Conservation (phyloP, 2,888 invertebrate species). For the Cerastis rubricosa region DNA sequence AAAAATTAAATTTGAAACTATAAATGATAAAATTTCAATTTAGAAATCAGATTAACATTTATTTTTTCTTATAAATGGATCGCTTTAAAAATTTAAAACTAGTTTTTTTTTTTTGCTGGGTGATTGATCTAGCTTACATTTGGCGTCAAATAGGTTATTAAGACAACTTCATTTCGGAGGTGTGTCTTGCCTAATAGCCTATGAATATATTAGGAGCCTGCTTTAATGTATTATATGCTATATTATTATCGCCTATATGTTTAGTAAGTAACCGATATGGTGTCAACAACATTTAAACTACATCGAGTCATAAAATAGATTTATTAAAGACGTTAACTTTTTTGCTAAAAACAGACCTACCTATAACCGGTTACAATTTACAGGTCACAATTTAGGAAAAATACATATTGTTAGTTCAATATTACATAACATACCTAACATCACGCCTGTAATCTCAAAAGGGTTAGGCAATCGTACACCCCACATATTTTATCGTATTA, state of each 20-base stretch:
- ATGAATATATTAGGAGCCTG: constrained; percentile 59
- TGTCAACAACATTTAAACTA: constrained; percentile 48
- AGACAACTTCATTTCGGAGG: constrained; percentile 59
- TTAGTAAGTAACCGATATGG: constrained; percentile 28
- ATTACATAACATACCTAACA: too few relatives aligned
- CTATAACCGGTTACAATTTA: too few relatives aligned
- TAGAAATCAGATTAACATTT: constrained; percentile 45
- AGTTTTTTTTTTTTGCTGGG: constrained; percentile 35
- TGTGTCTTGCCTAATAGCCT: constrained; percentile 58
- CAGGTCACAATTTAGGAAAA: constrained; percentile 25
- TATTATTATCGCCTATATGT: constrained; percentile 26
- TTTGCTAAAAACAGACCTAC: constrained; percentile 10
- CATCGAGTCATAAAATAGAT: constrained; percentile 38
- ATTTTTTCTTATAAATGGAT: constrained; percentile 14
- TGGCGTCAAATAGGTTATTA: constrained; percentile 50
- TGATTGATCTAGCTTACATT: constrained; percentile 42
- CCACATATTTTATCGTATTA: background rate
- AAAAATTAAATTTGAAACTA: constrained; percentile 25
- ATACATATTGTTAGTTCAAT: constrained; percentile 13
- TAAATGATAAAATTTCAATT: constrained; percentile 21
- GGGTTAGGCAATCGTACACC: too few relatives aligned
- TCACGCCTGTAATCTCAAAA: too few relatives aligned
- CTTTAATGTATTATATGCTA: constrained; percentile 32
- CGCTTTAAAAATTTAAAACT: constrained; percentile 13
- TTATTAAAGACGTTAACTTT: constrained; percentile 40